Evolutionary conservation across 2,113 vertebrate species (phyloP).

Genomic region (Synchiropus splendidus): DNA sequence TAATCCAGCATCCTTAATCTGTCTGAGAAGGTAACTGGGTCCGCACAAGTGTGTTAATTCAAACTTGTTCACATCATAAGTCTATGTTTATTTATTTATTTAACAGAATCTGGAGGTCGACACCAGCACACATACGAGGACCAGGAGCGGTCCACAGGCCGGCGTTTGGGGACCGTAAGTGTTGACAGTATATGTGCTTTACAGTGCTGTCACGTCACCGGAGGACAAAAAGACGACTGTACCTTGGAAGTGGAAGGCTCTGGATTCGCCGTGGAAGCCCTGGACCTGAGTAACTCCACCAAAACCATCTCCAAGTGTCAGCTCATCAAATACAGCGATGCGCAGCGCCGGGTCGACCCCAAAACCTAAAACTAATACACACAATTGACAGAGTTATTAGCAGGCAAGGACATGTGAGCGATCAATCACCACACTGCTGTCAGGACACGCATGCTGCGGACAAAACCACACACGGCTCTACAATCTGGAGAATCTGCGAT

Average conservation of each 20-base stretch:
- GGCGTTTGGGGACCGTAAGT: no score
- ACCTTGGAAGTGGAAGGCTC: constrained; percentile 93
- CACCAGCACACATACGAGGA: no score
- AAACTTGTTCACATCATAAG: no score
- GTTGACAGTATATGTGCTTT: no score
- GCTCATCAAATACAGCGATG: constrained; percentile 83
- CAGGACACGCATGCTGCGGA: constrained; percentile 1
- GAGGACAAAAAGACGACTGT: constrained; percentile 24
- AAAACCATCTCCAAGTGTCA: constrained; percentile 74
- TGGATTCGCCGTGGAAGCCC: constrained; percentile 89
- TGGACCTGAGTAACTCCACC: constrained; percentile 87
- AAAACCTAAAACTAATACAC: constrained; percentile 75
- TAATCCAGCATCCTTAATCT: no score
- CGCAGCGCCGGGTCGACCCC: constrained; percentile 90
- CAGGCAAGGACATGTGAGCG: background rate
- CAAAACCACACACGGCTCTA: background rate
- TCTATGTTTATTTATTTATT: no score
- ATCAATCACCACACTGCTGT: background rate
- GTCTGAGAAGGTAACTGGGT: no score
- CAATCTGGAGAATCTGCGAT: background rate
- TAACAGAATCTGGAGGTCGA: no score
- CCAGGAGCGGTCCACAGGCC: no score
- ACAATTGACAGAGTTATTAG: constrained; percentile 22
- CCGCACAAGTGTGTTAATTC: no score
- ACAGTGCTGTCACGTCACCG: no score